Evolutionary conservation across 2,797 vertebrate species (phyloP).

Genomic region (Characodon lateralis): DNA sequence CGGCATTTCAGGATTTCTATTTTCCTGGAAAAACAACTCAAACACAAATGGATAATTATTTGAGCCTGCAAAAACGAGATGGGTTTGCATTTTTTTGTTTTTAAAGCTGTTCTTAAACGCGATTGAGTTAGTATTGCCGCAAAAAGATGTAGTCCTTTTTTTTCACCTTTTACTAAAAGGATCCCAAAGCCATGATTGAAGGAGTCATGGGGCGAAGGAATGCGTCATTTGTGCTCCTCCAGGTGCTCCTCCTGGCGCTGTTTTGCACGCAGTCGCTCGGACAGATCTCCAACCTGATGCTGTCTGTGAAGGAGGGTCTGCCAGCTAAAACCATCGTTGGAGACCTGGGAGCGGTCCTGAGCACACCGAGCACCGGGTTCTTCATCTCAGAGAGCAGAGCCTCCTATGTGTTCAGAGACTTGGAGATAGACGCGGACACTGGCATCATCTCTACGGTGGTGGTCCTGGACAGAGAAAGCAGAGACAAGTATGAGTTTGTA

Average conservation of each 20-base stretch:
- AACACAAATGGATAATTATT: background rate
- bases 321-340: constrained; percentile 88
- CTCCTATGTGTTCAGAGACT: constrained; percentile 88
- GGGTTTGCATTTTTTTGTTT: background rate
- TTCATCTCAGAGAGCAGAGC: constrained; percentile 91
- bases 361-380: constrained; percentile 82
- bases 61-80: constrained; percentile 12
- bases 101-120: constrained; percentile 18
- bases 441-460: constrained; percentile 90
- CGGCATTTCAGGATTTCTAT: constrained; percentile 20
- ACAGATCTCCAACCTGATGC: constrained; percentile 85
- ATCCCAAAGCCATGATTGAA: constrained; percentile 18
- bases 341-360: constrained; percentile 84
- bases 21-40: background rate
- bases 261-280: constrained; percentile 64
- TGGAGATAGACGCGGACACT: constrained; percentile 88
- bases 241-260: constrained; percentile 45
- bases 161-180: background rate
- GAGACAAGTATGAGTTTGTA: constrained; percentile 87
- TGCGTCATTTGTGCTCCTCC: constrained; percentile 24
- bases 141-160: constrained; percentile 40
- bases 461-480: constrained; percentile 87
- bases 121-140: background rate
- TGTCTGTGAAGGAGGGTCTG: constrained; percentile 88
- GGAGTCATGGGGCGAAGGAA: constrained; percentile 46